These are phyloP conservation scores for Nephrocerus scutellatus DNA, from an alignment of 2,888 invertebrate species.

Conservation along the genomic window DNA sequence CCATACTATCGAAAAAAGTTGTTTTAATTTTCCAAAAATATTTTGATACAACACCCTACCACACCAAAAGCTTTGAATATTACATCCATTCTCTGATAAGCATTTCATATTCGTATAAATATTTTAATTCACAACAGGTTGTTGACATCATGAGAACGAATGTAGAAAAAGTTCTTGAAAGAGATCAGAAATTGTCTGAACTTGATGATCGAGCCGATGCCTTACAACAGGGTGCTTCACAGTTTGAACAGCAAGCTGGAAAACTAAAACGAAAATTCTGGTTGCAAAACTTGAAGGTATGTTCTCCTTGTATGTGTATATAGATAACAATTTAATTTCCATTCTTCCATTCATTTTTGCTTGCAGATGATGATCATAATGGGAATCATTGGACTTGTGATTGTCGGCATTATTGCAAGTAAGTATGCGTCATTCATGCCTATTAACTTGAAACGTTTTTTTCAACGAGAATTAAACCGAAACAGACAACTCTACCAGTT, in stretches of 20 bases:
- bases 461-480: no score
- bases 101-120: background rate
- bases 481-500: no score
- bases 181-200: slow-evolving; percentile 92
- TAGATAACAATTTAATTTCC: background rate
- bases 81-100: background rate
- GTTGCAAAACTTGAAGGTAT: slow-evolving; percentile 91
- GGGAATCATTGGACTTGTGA: slow-evolving; percentile 74
- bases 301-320: background rate
- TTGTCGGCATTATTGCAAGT: slow-evolving; percentile 84
- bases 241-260: slow-evolving; percentile 95
- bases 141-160: slow-evolving; percentile 94
- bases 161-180: slow-evolving; percentile 91
- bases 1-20: no score
- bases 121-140: slow-evolving; percentile 52
- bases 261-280: slow-evolving; percentile 95
- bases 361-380: slow-evolving; percentile 84
- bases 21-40: no score
- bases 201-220: slow-evolving; percentile 94
- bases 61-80: background rate
- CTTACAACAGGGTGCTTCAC: slow-evolving; percentile 86
- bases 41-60: background rate
- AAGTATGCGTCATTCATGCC: slow-evolving; percentile 48
- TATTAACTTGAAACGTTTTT: background rate
- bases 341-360: slow-evolving; percentile 1